Evolutionary conservation across 2,797 vertebrate genomes (phyloP), one percentile per base, ranked within the genome.

Genomic region (Halcyon leucocephala): DNA sequence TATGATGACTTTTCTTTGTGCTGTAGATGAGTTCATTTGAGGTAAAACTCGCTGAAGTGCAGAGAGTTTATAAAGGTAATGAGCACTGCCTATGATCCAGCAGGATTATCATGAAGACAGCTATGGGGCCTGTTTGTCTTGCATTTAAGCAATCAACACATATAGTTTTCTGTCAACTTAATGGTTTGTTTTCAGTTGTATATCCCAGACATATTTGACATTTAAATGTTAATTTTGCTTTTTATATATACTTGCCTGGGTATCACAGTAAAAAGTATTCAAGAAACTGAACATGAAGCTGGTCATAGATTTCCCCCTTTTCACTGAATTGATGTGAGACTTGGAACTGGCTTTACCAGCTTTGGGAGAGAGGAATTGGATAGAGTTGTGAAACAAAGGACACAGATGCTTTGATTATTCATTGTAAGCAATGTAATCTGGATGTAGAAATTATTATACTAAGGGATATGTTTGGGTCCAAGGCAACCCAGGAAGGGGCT

Each of bases 1-100:
- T 83, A 57, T 92, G 71, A 94, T 89, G 89, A 66, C 48, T 95
- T 93, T 90, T 64, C 74, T 81, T 95, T 95, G 73, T 88, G 49
- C 76, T 64, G 39, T 90, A 86, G 61, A 54, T 90, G 85, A 96
- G 96, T 96, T 97, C 93, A 85, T 77, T 64, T 94, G 86, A 95
- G 96, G 96, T 96, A 90, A 97, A 93, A 89, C 74, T 71, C 90
- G 41, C 41, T 85, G 64, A 84, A 89, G 26, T 66, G 39, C 42
- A 84, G 82, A 69, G 46, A 37, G 15, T 70, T 95, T 95, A 33
- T 46, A 31, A 84, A 93, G 83, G 71, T 94, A 66, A 52, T 12
- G 48, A 86, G 54, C 22, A 9, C 44, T 64, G 80, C 51, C 41
- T 80, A 13, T 57, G 49, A 70, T 82, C 54, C 39, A 42, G 18